phyloP scores from a whole-genome alignment of 2,113 vertebrate genomes.

The Catharus bicknelli region DNA sequence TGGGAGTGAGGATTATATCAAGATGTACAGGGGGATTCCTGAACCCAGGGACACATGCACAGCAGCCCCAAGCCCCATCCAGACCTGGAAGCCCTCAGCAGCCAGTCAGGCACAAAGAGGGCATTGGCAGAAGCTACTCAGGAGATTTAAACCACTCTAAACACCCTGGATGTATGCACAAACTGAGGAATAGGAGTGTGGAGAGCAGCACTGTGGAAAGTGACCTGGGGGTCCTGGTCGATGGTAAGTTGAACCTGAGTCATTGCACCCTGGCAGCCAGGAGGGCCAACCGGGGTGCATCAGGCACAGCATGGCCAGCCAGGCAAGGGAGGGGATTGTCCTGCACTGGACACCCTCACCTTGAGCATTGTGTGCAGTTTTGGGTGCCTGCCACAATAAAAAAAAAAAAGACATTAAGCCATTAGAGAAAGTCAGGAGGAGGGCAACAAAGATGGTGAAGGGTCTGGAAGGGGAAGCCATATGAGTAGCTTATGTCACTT shows the following conservation, averaged over 20 bases:
- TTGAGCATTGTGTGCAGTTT: background rate
- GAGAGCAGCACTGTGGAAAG: background rate
- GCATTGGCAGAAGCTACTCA: background rate
- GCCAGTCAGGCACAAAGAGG: background rate
- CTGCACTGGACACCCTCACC: accelerated
- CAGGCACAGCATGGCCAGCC: accelerated
- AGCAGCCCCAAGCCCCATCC: background rate
- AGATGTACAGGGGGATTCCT: background rate
- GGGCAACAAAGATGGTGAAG: background rate
- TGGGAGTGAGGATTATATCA: background rate
- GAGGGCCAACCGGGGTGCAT: background rate
- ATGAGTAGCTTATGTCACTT: background rate
- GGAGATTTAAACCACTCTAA: background rate
- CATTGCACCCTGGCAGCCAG: background rate
- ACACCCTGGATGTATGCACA: accelerated
- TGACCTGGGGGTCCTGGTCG: too few relatives aligned
- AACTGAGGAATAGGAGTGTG: background rate
- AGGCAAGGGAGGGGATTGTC: background rate
- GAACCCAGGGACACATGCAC: background rate
- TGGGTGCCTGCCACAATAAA: background rate
- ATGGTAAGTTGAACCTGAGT: background rate
- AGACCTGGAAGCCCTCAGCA: background rate
- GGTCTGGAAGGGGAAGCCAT: background rate
- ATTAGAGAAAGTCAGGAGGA: background rate
- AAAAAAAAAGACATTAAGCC: background rate